Evolutionary conservation across 2,797 vertebrate genomes (phyloP).

Genomic region (Corythornis leucogaster): DNA sequence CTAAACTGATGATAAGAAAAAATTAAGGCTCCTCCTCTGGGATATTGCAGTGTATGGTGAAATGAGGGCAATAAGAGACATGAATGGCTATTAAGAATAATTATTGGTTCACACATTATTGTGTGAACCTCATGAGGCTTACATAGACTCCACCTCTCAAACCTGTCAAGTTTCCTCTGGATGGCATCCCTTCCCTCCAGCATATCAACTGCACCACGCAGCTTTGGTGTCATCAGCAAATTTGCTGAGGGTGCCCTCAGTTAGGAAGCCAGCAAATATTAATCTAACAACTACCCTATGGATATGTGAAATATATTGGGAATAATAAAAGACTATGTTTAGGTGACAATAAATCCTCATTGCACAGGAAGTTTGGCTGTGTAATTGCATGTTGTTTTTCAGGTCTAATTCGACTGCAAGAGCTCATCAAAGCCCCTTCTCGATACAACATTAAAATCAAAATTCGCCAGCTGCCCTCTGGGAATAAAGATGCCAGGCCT

Average conservation of each 20-base stretch:
- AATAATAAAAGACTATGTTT: neutral
- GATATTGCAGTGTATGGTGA: neutral
- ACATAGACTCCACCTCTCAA: too few species aligned
- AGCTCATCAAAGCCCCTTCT: constrained; percentile 98
- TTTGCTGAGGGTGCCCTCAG: neutral
- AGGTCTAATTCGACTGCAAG: constrained; percentile 97
- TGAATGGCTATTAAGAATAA: neutral
- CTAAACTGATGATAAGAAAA: neutral
- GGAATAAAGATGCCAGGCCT: constrained; percentile 93
- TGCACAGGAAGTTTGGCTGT: neutral
- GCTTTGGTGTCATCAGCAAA: neutral
- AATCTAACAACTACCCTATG: constrained; percentile 5
- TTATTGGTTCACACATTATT: neutral
- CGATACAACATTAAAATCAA: constrained; percentile 98
- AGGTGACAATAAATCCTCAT: constrained; percentile 11
- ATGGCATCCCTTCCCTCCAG: neutral
- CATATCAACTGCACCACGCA: neutral
- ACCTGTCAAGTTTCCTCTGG: neutral
- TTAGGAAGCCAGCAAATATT: neutral
- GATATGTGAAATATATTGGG: neutral
- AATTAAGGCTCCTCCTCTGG: neutral
- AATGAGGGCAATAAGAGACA: neutral
- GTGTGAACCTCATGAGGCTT: neutral
- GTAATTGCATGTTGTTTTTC: constrained; percentile 53
- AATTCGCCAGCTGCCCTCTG: constrained; percentile 94